phyloP scores from a whole-genome alignment of 2,113 vertebrate genomes.

The Falco punctatus region DNA sequence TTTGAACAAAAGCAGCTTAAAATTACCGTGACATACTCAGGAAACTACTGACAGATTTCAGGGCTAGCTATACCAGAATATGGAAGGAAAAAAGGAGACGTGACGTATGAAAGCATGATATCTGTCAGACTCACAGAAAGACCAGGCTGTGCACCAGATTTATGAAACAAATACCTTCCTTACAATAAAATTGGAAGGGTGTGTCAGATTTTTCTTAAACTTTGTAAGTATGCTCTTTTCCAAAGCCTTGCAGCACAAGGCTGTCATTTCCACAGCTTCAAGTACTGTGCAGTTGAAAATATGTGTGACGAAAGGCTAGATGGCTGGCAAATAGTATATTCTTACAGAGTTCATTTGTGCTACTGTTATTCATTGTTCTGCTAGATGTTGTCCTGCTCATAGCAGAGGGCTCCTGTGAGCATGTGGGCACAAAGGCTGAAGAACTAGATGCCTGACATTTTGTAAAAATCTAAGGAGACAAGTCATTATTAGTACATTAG shows the following conservation, averaged over 20 bases:
- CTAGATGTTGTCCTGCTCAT: not conserved
- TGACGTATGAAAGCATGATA: not conserved
- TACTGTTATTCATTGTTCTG: not conserved
- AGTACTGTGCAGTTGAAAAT: not conserved
- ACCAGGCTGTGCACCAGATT: not conserved
- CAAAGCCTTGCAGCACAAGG: not conserved
- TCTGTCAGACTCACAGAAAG: not conserved
- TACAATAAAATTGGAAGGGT: not conserved
- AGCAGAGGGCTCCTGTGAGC: not conserved
- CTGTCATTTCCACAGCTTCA: not conserved
- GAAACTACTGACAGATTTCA: conserved; percentile 2
- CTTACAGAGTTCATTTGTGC: not conserved
- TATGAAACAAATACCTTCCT: not conserved
- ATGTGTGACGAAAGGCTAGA: not conserved
- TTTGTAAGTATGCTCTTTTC: not conserved
- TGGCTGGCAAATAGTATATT: not conserved
- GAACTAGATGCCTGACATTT: not conserved
- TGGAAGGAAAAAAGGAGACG: not conserved
- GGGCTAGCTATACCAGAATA: not conserved
- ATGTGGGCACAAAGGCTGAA: not conserved
- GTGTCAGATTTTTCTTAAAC: not conserved
- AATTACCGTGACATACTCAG: not conserved
- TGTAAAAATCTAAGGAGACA: not conserved
- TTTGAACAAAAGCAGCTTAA: conserved; percentile 30
- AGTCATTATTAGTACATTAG: conserved; percentile 30